Conservation (phyloP, 2,888 invertebrate species). For the Netelia virgata region DNA sequence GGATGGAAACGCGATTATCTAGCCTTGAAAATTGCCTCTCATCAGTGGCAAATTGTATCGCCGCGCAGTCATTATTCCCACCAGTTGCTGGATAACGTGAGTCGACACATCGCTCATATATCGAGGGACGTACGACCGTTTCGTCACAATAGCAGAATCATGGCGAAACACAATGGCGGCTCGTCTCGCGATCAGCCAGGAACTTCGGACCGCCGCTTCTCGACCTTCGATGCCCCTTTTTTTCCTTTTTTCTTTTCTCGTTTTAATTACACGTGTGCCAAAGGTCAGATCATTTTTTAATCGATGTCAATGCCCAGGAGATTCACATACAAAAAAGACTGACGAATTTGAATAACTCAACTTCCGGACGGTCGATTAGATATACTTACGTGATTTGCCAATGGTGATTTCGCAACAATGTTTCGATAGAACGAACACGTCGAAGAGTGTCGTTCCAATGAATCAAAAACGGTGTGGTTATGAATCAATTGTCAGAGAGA, state of each 20-base stretch:
- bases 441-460: not conserved
- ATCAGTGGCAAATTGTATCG: slow-evolving; percentile 76
- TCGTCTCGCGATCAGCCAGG: slow-evolving; percentile 10
- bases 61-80: slow-evolving; percentile 62
- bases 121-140: not conserved
- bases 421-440: not conserved
- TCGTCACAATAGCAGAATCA: slow-evolving; percentile 6
- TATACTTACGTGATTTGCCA: not conserved
- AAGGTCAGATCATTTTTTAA: not conserved
- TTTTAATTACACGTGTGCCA: not conserved
- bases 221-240: slow-evolving; percentile 36
- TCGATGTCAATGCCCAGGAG: not conserved
- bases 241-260: not conserved
- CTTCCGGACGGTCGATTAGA: not conserved
- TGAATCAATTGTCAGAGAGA: not conserved
- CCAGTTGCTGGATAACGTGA: slow-evolving; percentile 21
- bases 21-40: slow-evolving; percentile 74
- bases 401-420: not conserved
- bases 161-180: not conserved
- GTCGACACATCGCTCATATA: slow-evolving; percentile 20
- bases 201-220: slow-evolving; percentile 47
- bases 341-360: not conserved
- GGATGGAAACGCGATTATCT: slow-evolving; percentile 75
- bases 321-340: not conserved
- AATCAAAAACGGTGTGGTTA: too few species aligned